These are phyloP conservation scores for Uromys caudimaculatus DNA, from an alignment of 2,797 vertebrate species.

Conservation along the genomic window DNA sequence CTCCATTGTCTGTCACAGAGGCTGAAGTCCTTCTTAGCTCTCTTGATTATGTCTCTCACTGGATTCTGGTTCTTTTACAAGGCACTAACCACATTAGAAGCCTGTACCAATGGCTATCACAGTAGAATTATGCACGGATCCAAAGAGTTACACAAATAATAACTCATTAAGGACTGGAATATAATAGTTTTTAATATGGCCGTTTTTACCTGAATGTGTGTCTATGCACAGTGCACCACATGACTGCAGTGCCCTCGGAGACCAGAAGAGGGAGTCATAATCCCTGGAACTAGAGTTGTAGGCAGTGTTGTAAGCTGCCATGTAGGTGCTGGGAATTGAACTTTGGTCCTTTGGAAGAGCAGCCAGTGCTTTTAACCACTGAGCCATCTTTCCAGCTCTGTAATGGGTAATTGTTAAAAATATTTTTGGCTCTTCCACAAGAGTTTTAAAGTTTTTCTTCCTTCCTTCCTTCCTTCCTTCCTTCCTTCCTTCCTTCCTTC, in stretches of 20 bases:
- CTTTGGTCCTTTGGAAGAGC: neutral
- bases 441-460: neutral
- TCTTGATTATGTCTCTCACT: neutral
- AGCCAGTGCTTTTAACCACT: neutral
- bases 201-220: neutral
- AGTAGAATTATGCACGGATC: neutral
- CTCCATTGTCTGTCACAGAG: neutral
- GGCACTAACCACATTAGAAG: neutral
- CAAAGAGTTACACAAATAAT: neutral
- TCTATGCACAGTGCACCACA: neutral
- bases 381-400: neutral
- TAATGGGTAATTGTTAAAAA: neutral
- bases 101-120: neutral
- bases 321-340: neutral
- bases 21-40: neutral
- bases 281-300: neutral
- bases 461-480: no score
- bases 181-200: neutral
- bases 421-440: neutral
- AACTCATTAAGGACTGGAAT: neutral
- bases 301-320: no score
- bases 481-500: no score
- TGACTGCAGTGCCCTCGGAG: neutral
- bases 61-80: neutral
- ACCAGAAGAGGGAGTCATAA: neutral